A percentile compares a stretch with the other conserved stretches of the same genome.
Conservation (phyloP, 2,113 vertebrate species). For the Gavia stellata region DNA sequence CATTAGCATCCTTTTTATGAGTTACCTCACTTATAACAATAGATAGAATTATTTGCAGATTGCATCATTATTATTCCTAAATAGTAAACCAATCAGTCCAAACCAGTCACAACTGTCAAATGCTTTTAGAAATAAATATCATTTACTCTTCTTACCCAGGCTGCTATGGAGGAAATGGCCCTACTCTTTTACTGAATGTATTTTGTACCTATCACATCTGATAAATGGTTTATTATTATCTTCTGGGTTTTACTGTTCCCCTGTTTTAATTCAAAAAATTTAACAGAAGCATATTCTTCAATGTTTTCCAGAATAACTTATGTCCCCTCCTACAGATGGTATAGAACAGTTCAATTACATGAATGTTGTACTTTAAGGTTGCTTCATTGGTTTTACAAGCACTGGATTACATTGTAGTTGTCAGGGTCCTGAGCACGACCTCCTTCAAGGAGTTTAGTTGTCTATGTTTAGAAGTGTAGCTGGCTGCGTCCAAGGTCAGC, state of each 20-base stretch:
- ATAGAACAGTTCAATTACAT: neutral
- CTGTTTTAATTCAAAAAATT: neutral
- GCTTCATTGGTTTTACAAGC: neutral
- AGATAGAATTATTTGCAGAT: neutral
- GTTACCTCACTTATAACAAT: neutral
- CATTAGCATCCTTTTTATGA: neutral
- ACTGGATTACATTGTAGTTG: neutral
- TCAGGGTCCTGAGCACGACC: neutral
- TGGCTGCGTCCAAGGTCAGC: neutral
- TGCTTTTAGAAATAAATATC: neutral
- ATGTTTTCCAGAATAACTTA: neutral
- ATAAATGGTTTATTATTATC: neutral
- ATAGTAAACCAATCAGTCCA: neutral
- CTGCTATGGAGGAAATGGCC: neutral
- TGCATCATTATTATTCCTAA: neutral
- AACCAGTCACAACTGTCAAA: neutral
- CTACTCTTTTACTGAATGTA: neutral
- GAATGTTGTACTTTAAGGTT: neutral
- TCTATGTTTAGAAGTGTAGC: too few species aligned
- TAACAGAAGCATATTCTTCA: neutral
- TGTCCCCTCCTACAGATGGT: neutral
- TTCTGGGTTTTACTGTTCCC: neutral
- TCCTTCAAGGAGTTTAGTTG: neutral
- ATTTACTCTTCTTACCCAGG: neutral
- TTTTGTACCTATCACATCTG: neutral